phyloP scores from a whole-genome alignment of 2,113 vertebrate species.

The Morone saxatilis region DNA sequence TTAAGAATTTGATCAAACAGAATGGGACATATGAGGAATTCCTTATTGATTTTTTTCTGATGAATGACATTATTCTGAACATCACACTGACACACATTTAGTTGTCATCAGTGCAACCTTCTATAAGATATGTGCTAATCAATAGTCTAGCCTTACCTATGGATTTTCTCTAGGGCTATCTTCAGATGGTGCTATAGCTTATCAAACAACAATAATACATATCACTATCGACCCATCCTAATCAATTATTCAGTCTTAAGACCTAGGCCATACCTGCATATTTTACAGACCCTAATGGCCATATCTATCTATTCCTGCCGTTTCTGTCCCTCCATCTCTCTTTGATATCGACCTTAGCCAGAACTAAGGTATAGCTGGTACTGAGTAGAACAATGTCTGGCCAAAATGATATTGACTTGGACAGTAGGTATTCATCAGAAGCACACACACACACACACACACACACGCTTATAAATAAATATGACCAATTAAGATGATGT shows the following conservation, averaged over 20 bases:
- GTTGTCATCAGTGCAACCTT: conserved; percentile 44
- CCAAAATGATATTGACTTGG: conserved; percentile 16
- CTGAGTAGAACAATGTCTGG: conserved; percentile 36
- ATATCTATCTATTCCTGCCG: conserved; percentile 19
- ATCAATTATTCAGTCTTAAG: conserved; percentile 63
- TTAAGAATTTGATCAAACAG: conserved; percentile 25
- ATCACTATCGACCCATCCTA: conserved; percentile 60
- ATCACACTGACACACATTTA: conserved; percentile 49
- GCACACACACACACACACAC: conserved; percentile 7
- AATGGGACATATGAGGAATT: conserved; percentile 16
- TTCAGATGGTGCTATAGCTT: conserved; percentile 51
- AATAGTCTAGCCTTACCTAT: conserved; percentile 57
- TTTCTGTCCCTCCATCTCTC: conserved; percentile 13
- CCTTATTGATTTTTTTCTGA: conserved; percentile 20
- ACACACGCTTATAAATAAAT: background rate
- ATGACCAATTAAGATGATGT: background rate
- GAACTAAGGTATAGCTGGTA: conserved; percentile 20
- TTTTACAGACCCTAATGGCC: conserved; percentile 43
- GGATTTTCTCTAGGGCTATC: conserved; percentile 59
- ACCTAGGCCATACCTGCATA: conserved; percentile 37
- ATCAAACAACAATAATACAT: conserved; percentile 70
- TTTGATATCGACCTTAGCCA: conserved; percentile 18
- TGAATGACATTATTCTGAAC: conserved; percentile 29
- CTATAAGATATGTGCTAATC: conserved; percentile 49
- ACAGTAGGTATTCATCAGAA: conserved; percentile 25